phyloP scores from a whole-genome alignment of 2,113 vertebrate genomes.

The Chlamydotis undulata region DNA sequence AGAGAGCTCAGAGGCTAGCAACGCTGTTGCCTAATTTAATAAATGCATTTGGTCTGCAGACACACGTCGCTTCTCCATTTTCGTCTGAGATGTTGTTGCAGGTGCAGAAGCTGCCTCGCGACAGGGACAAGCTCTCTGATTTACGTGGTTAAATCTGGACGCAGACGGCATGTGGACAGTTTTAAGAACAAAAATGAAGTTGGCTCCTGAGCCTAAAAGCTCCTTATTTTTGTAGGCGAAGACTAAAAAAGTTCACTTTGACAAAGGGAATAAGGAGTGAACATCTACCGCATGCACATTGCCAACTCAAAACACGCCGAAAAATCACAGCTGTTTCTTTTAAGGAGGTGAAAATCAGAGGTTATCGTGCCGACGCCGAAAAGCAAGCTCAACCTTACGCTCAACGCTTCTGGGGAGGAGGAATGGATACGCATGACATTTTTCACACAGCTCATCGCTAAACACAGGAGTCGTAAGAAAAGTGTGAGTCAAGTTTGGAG shows the following conservation, averaged over 20 bases:
- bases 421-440: constrained; percentile 1
- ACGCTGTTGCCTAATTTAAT: constrained; percentile 6
- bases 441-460: background rate
- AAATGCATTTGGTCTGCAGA: background rate
- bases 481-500: background rate
- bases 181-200: background rate
- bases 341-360: background rate
- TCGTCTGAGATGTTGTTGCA: background rate
- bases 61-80: background rate
- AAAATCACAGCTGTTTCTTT: background rate
- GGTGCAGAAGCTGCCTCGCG: background rate
- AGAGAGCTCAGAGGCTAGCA: background rate
- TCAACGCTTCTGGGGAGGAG: background rate
- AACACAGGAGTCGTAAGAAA: background rate
- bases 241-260: background rate
- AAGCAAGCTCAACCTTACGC: background rate
- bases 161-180: background rate
- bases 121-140: background rate
- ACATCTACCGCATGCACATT: background rate
- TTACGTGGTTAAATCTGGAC: background rate
- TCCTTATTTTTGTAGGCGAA: background rate
- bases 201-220: background rate
- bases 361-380: background rate
- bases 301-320: background rate
- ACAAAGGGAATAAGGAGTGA: background rate